A percentile compares a stretch with the other conserved stretches of the same genome.
These are phyloP conservation scores for Lontra canadensis DNA, from an alignment of 2,113 vertebrate species.

Conservation along the genomic window DNA sequence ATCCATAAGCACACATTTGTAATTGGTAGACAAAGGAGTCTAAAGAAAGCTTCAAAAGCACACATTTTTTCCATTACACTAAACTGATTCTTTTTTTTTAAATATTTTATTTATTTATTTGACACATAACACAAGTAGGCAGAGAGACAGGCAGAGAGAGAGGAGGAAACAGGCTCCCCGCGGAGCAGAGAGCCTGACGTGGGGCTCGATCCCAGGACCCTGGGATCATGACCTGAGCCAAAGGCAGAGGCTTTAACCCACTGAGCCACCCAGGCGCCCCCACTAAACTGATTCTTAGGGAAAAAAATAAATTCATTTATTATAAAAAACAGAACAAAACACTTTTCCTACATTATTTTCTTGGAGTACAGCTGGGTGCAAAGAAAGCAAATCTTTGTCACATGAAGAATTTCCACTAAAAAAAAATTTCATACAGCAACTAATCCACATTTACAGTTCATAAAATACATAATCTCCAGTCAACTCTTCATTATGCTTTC, in stretches of 20 bases:
- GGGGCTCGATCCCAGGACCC: no score
- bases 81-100: slow-evolving; percentile 25
- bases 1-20: neutral
- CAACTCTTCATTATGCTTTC: slow-evolving; percentile 10
- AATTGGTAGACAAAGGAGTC: neutral
- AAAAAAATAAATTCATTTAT: slow-evolving; percentile 21
- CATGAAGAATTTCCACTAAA: neutral
- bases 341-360: slow-evolving; percentile 1
- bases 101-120: no score
- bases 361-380: neutral
- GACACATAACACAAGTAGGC: no score
- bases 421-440: neutral
- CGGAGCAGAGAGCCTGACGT: no score
- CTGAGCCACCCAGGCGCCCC: no score
- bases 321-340: neutral
- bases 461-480: neutral
- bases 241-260: no score
- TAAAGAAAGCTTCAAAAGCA: slow-evolving; percentile 32
- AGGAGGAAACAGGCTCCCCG: no score
- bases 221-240: no score
- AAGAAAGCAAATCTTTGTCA: slow-evolving; percentile 23
- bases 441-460: slow-evolving; percentile 19
- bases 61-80: neutral
- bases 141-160: no score
- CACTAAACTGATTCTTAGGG: neutral